Conservation (phyloP, 2,888 invertebrate species). For the Sisyra nigra region DNA sequence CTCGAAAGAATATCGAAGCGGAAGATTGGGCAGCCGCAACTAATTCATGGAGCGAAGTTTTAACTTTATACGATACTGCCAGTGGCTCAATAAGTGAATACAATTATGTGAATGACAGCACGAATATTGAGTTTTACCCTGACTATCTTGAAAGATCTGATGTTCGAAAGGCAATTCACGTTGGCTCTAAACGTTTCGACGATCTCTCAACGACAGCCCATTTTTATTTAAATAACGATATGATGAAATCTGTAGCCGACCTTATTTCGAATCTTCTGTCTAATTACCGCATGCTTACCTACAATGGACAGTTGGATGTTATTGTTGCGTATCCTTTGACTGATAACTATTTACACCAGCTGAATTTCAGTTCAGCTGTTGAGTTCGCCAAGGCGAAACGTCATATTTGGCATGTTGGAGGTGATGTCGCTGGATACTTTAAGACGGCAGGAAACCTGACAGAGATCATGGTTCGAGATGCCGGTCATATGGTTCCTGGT, state of each 20-base stretch:
- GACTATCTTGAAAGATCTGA: conserved; percentile 21
- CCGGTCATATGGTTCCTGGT: conserved; percentile 47
- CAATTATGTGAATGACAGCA: conserved; percentile 41
- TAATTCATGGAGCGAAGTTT: conserved; percentile 15
- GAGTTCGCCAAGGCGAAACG: conserved; percentile 42
- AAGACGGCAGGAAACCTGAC: conserved; percentile 44
- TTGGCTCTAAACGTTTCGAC: conserved; percentile 38
- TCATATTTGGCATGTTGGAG: conserved; percentile 43
- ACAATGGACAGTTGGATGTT: conserved; percentile 51
- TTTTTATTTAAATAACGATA: conserved; percentile 32
- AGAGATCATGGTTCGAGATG: conserved; percentile 49
- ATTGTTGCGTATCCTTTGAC: conserved; percentile 41
- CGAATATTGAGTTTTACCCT: conserved; percentile 17
- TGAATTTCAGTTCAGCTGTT: conserved; percentile 43
- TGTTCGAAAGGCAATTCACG: conserved; percentile 39
- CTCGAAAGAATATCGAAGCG: conserved; percentile 12
- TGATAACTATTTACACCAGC: conserved; percentile 42
- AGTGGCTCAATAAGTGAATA: conserved; percentile 56
- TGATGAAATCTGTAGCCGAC: conserved; percentile 38
- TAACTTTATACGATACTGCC: conserved; percentile 41
- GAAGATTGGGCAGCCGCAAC: conserved; percentile 20
- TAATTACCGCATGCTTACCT: conserved; percentile 37
- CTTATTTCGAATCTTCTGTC: conserved; percentile 29
- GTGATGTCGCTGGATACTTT: conserved; percentile 49
- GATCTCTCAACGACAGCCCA: conserved; percentile 32